Percentiles rank a stretch among this genome's conserved stretches.
Conservation (phyloP, 2,888 invertebrate species). For the Petrolisthes manimaculis region DNA sequence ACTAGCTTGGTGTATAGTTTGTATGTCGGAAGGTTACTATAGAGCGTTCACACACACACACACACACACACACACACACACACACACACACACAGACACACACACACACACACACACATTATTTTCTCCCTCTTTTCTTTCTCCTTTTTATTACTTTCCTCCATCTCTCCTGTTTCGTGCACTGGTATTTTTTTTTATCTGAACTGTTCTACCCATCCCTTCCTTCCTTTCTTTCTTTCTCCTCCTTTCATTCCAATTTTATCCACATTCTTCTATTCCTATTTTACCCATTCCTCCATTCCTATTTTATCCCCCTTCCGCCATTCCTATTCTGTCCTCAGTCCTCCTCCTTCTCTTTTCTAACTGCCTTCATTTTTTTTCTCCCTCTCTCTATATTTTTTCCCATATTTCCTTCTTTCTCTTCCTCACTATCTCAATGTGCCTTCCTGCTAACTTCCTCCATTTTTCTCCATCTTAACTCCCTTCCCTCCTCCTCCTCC, state of each 20-base stretch:
- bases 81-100: conserved; percentile 23
- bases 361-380: no score
- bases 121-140: background rate
- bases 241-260: no score
- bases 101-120: background rate
- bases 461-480: background rate
- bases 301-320: no score
- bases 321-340: no score
- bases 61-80: conserved; percentile 19
- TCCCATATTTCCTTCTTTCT: background rate
- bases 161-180: background rate
- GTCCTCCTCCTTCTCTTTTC: background rate
- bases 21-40: no score
- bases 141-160: background rate
- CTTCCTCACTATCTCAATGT: background rate
- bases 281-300: no score
- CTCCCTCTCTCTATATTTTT: background rate
- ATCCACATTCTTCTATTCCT: no score
- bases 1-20: no score
- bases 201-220: background rate
- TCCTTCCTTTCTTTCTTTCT: no score
- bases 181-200: background rate
- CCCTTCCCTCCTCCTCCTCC: background rate
- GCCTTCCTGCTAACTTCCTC: background rate
- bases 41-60: background rate